A percentile compares a stretch with the other conserved stretches of the same genome.
Conservation (phyloP, 53 echinoderm and acorn worm species). For the Hippasteria phrygiana region DNA sequence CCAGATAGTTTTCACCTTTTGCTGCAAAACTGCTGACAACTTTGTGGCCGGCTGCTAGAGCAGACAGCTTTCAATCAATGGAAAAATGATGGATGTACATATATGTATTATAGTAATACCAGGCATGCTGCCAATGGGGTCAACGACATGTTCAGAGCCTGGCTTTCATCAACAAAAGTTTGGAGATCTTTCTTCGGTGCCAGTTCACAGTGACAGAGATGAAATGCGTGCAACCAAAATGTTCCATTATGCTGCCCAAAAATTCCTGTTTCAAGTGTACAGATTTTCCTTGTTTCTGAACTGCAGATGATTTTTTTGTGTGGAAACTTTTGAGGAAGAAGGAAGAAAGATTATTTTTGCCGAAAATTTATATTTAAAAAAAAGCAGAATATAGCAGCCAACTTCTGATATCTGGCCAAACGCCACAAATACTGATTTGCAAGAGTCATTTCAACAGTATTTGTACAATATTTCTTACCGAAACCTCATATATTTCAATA, state of each 20-base stretch:
- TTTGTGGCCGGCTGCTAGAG: not conserved
- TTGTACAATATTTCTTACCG: too few species aligned
- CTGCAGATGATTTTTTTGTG: too few species aligned
- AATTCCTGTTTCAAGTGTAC: not conserved
- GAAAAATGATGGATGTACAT: slow-evolving; percentile 49
- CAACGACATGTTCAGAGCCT: slow-evolving; percentile 8
- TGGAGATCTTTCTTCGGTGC: not conserved
- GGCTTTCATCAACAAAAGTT: slow-evolving; percentile 24
- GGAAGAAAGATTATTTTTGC: too few species aligned
- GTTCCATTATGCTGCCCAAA: not conserved
- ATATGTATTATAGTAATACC: slow-evolving; percentile 39
- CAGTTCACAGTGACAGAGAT: slow-evolving; percentile 29
- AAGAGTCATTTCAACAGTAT: too few species aligned
- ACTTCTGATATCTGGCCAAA: too few species aligned
- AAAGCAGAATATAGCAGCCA: too few species aligned
- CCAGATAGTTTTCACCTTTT: not conserved
- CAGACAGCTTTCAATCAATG: slow-evolving; percentile 34
- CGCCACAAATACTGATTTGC: too few species aligned
- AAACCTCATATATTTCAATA: too few species aligned
- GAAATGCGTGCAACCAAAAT: not conserved
- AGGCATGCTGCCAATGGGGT: not conserved
- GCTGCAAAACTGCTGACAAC: slow-evolving; percentile 56
- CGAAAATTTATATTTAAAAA: too few species aligned
- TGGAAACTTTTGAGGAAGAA: too few species aligned
- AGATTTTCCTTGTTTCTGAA: too few species aligned